phyloP scores from a whole-genome alignment of 2,797 vertebrate species.

The Thripadectes ignobilis region DNA sequence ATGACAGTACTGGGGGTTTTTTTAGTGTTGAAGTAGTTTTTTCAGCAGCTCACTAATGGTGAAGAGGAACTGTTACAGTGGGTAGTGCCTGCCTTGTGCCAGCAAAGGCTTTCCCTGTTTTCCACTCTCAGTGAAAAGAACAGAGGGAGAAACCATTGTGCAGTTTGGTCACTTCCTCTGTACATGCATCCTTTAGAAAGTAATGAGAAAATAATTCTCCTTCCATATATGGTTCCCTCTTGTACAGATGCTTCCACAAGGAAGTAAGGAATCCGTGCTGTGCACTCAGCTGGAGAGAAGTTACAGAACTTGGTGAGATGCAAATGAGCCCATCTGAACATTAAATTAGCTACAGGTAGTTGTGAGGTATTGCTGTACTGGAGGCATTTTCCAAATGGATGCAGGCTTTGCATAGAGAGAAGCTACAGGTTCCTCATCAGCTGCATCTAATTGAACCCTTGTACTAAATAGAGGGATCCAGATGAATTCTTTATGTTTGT shows the following conservation, averaged over 20 bases:
- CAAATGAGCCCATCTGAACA: neutral
- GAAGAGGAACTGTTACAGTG: neutral
- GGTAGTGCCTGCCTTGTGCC: neutral
- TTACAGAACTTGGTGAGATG: neutral
- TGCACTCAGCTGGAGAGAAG: neutral
- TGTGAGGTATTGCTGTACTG: neutral
- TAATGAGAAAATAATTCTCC: neutral
- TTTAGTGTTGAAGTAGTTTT: neutral
- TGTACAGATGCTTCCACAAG: neutral
- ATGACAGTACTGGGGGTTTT: rapidly evolving
- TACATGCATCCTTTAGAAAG: neutral
- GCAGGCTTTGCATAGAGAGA: neutral
- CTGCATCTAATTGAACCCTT: neutral
- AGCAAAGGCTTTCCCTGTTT: neutral
- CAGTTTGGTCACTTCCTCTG: neutral
- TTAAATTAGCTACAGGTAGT: neutral
- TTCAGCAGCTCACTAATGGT: neutral
- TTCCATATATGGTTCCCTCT: neutral
- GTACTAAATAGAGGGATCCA: neutral
- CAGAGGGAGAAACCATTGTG: neutral
- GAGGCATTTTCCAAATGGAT: neutral
- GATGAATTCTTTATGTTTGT: neutral
- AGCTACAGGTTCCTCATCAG: neutral
- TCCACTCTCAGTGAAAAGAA: neutral
- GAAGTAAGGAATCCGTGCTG: neutral